Percentiles rank a stretch among this genome's conserved stretches.
Evolutionary conservation across 2,797 vertebrate genomes (phyloP).

Genomic region (Parauchenoglanis ngamensis): DNA sequence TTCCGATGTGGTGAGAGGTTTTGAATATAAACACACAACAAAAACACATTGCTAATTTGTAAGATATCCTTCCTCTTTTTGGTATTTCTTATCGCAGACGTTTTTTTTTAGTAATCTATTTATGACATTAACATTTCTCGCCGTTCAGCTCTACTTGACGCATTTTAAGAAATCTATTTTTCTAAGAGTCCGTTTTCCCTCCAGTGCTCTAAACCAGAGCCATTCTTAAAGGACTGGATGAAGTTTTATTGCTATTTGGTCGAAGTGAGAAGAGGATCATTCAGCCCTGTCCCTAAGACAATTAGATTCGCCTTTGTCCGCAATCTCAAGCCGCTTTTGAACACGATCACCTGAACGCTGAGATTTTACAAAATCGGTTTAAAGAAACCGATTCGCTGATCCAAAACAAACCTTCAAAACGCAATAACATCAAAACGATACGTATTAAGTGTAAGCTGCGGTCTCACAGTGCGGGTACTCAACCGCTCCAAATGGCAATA

Average conservation of each 20-base stretch:
- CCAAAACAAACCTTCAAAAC: not conserved
- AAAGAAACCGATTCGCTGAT: too few relatives aligned
- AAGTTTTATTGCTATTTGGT: slow-evolving; percentile 16
- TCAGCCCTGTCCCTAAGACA: not conserved
- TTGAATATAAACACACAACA: not conserved
- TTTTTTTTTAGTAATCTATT: slow-evolving; percentile 47
- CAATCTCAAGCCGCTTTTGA: not conserved
- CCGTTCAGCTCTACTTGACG: slow-evolving; percentile 26
- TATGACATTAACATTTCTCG: slow-evolving; percentile 24
- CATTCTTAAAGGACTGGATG: slow-evolving; percentile 25
- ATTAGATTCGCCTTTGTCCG: not conserved
- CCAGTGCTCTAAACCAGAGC: slow-evolving; percentile 20
- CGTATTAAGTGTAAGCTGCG: not conserved
- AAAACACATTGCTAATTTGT: not conserved
- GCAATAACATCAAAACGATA: not conserved
- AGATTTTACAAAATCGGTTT: not conserved
- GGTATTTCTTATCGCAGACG: slow-evolving; percentile 34
- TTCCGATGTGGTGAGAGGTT: not conserved
- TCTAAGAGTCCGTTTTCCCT: slow-evolving; percentile 47
- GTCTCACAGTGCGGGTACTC: too few relatives aligned
- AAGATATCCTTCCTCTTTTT: slow-evolving; percentile 4
- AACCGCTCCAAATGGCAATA: slow-evolving; percentile 6
- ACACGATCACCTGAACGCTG: not conserved
- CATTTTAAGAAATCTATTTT: slow-evolving; percentile 56
- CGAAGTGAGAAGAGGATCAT: not conserved